These are phyloP conservation scores for Ridgeia piscesae DNA, from an alignment of 1,140 invertebrate genomes.

Conservation along the genomic window DNA sequence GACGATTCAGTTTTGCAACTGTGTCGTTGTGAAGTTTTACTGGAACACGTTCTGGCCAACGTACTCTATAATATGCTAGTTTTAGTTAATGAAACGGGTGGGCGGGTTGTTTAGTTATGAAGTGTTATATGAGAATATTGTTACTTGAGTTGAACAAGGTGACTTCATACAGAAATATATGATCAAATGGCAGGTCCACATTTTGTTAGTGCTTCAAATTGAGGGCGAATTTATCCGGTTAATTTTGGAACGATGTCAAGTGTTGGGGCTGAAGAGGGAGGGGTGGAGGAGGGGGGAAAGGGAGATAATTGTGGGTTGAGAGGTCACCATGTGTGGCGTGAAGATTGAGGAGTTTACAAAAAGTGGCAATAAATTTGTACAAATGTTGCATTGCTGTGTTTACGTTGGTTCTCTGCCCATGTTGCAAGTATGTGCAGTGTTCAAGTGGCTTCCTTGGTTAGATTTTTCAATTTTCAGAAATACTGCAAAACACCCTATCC, in stretches of 20 bases:
- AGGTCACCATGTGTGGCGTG: background rate
- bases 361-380: constrained; percentile 6
- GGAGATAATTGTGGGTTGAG: background rate
- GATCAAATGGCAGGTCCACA: background rate
- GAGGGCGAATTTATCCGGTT: background rate
- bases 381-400: background rate
- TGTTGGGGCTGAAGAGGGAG: background rate
- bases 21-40: background rate
- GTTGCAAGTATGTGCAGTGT: no score
- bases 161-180: background rate
- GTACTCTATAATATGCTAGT: background rate
- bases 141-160: background rate
- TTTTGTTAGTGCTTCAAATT: background rate
- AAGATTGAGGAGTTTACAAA: background rate
- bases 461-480: no score
- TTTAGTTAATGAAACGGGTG: background rate
- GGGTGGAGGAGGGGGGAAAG: background rate
- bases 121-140: background rate
- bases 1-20: background rate
- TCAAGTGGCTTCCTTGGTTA: no score
- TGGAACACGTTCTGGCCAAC: background rate
- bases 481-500: no score
- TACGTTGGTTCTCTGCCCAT: no score
- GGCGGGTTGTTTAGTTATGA: background rate
- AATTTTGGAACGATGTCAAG: background rate